These are phyloP conservation scores for Bombylius major DNA, from an alignment of 2,888 invertebrate genomes.

Conservation along the genomic window DNA sequence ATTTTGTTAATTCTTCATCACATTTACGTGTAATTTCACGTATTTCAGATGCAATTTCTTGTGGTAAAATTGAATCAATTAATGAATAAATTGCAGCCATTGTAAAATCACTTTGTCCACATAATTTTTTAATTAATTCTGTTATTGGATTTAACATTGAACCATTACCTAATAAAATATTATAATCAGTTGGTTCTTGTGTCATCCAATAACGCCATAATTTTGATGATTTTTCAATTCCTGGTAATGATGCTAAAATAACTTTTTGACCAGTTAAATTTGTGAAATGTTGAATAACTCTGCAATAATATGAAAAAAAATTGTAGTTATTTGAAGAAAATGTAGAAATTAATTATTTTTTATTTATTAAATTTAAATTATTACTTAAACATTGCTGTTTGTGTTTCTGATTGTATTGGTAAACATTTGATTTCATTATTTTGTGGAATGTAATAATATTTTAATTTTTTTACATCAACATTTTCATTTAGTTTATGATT, in stretches of 20 bases:
- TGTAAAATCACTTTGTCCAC: conserved; percentile 51
- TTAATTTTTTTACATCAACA: conserved; percentile 53
- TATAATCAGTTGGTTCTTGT: conserved; percentile 52
- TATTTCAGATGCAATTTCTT: conserved; percentile 52
- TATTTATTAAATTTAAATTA: conserved; percentile 5
- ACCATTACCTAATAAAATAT: conserved; percentile 50
- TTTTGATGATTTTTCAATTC: conserved; percentile 40
- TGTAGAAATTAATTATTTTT: background rate
- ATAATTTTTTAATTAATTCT: conserved; percentile 48
- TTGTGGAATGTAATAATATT: conserved; percentile 63
- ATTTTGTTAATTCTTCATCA: conserved; percentile 46
- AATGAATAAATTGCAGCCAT: conserved; percentile 55
- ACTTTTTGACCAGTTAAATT: conserved; percentile 27
- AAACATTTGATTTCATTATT: conserved; percentile 62
- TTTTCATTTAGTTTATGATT: conserved; percentile 45
- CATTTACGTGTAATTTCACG: conserved; percentile 44
- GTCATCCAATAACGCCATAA: conserved; percentile 69
- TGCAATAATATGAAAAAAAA: conserved; percentile 17
- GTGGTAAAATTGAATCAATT: conserved; percentile 50
- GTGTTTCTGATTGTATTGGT: conserved; percentile 54
- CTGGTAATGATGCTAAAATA: conserved; percentile 25
- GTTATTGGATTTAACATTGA: conserved; percentile 40
- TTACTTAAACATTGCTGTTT: conserved; percentile 46
- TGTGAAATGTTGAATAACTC: conserved; percentile 36
- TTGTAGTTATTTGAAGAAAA: background rate